Percentiles rank a stretch among this genome's conserved stretches.
These are phyloP conservation scores for Mustelus asterias DNA, from an alignment of 2,113 vertebrate species.

Conservation along the genomic window DNA sequence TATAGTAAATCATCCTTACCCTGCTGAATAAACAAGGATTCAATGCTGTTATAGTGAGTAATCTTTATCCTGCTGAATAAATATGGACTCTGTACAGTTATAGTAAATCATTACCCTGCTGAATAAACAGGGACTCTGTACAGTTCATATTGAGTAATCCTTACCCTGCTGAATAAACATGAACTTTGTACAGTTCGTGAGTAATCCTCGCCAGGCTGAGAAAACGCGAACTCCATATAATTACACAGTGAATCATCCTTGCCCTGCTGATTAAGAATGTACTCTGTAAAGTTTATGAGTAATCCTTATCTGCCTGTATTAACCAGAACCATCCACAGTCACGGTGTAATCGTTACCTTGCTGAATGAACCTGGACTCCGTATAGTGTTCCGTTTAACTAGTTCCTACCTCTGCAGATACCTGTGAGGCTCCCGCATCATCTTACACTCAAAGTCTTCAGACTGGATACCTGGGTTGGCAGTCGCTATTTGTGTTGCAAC, in stretches of 20 bases:
- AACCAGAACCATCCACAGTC: background rate
- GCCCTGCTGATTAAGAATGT: background rate
- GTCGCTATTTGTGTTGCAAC: too few species aligned
- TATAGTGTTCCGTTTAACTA: background rate
- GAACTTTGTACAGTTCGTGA: background rate
- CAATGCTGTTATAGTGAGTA: background rate
- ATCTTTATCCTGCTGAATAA: background rate
- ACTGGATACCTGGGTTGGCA: background rate
- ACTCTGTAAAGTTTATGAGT: background rate
- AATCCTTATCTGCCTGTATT: background rate
- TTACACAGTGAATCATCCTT: background rate
- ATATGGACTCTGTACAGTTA: background rate
- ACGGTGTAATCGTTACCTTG: too few species aligned
- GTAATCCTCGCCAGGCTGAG: background rate
- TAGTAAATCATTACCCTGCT: background rate
- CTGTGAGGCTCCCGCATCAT: background rate
- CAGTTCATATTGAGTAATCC: background rate
- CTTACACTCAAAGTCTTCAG: too few species aligned
- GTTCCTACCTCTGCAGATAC: background rate
- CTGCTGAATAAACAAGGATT: background rate
- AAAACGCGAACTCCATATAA: background rate
- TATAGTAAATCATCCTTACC: background rate
- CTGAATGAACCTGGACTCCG: background rate
- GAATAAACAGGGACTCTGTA: background rate
- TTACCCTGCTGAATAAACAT: background rate